A percentile compares a stretch with the other conserved stretches of the same genome.
phyloP scores from a whole-genome alignment of 2,797 vertebrate genomes.

The Paramormyrops hopkinsi region DNA sequence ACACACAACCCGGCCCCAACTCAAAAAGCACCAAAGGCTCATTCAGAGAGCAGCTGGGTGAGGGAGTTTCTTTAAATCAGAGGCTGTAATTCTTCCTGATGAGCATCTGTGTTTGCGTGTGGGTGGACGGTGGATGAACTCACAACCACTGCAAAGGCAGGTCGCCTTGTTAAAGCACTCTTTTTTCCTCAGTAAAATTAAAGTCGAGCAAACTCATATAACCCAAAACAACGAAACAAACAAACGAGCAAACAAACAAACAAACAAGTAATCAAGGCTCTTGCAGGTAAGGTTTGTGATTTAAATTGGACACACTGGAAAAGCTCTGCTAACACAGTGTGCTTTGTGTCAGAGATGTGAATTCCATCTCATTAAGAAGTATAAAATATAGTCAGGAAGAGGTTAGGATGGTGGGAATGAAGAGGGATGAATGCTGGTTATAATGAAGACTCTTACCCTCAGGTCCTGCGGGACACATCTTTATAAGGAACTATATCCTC shows the following conservation, averaged over 20 bases:
- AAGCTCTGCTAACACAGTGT: not conserved
- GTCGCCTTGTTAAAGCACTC: not conserved
- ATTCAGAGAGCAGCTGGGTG: constrained; percentile 23
- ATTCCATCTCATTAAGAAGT: constrained; percentile 8
- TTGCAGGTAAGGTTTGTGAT: not conserved
- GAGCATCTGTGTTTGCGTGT: constrained; percentile 32
- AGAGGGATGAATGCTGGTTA: constrained; percentile 10
- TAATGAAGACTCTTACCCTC: constrained; percentile 15
- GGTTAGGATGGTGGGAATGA: constrained; percentile 23
- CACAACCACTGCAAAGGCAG: constrained; percentile 11
- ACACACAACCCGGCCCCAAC: not conserved
- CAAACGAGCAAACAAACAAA: constrained; percentile 15
- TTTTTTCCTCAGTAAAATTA: constrained; percentile 19
- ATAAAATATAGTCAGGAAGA: not conserved
- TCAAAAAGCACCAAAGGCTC: not conserved
- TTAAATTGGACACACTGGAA: not conserved
- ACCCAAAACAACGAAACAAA: not conserved
- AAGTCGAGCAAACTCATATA: not conserved
- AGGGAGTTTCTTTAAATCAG: constrained; percentile 33
- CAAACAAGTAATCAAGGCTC: not conserved
- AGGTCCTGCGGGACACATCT: constrained; percentile 23
- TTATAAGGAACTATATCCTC: constrained; percentile 22
- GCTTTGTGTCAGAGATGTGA: not conserved
- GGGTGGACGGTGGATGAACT: constrained; percentile 35
- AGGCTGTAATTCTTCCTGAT: constrained; percentile 39